Evolutionary conservation across 1,140 invertebrate species (phyloP), one percentile per base, ranked within the genome.

Genomic region (Philopotamus ludificatus): DNA sequence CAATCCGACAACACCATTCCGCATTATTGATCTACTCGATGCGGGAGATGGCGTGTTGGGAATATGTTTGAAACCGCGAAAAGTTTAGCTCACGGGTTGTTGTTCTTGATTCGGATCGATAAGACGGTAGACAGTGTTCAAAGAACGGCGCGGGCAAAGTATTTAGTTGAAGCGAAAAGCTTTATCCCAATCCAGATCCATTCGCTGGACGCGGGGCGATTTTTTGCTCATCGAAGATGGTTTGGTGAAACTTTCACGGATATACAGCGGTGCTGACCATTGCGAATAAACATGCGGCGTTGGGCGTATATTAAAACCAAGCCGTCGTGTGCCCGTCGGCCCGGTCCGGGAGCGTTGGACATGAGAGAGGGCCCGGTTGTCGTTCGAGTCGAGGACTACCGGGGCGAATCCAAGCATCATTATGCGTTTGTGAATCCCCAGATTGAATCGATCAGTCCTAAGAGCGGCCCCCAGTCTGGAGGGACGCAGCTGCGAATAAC

Each of bases 381-480:
- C 4, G 28, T 34, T 12, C 4, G 12, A 34, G 28, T 34, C 4
- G 28, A 12, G 4, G 28, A 34, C 4, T 34, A 34, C 28, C 4
- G 4, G 12, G 28, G 4, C 4, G 28, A 7, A 34, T 34, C 28
- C 4, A 34, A 34, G 12, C 4, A 34, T 34, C 88, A 89, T 72
- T 94, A 89, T 73, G 83, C 89, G 65, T 94, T 95, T 79, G 90
- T 94, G 10, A 89, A 95, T 81, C 94, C 94, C 0, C 84, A 87
- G 73, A 93, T 96, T 54, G 84, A 84, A 47, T 87, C 88, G 25
- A 90, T 99, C 67, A 84, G 86, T 61, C 97, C 97, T 0, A 87
- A 86, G 63, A 89, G 89, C 72, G 97, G 97, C 0, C 97, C 97
- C 1, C 85, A 88, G 68, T 95, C 93, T 34, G 97, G 97, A 9